Conservation (phyloP, 2,888 invertebrate species). For the Autographa gamma region DNA sequence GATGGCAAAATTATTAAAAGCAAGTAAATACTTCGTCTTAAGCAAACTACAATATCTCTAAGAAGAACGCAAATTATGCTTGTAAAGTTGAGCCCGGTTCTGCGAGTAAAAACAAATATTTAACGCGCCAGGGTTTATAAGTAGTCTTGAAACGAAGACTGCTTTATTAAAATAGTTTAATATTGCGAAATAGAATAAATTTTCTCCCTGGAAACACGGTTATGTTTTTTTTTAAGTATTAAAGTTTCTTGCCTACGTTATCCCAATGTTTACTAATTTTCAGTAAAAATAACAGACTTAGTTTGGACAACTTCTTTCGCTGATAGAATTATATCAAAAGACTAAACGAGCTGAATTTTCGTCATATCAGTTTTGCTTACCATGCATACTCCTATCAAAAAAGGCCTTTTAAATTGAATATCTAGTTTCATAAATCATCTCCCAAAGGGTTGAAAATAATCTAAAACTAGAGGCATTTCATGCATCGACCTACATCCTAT, state of each 20-base stretch:
- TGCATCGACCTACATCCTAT: conserved; percentile 74
- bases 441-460: conserved; percentile 28
- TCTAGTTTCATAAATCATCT: conserved; percentile 10
- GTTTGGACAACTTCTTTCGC: no score
- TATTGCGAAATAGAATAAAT: not conserved
- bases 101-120: conserved; percentile 43
- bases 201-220: not conserved
- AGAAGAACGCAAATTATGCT: conserved; percentile 33
- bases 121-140: conserved; percentile 29
- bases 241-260: not conserved
- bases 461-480: conserved; percentile 46
- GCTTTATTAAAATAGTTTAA: conserved; percentile 32
- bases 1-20: conserved; percentile 42
- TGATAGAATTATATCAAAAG: no score
- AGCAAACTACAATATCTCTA: conserved; percentile 37
- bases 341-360: no score
- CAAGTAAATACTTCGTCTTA: conserved; percentile 40
- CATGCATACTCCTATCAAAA: not conserved
- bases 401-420: not conserved
- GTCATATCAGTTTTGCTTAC: not conserved
- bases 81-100: conserved; percentile 40
- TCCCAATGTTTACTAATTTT: not conserved
- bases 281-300: no score
- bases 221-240: not conserved
- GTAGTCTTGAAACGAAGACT: conserved; percentile 28